Base-by-base conservation (phyloP, 2,797 vertebrate species). In the Ctenopoma multispine region DNA sequence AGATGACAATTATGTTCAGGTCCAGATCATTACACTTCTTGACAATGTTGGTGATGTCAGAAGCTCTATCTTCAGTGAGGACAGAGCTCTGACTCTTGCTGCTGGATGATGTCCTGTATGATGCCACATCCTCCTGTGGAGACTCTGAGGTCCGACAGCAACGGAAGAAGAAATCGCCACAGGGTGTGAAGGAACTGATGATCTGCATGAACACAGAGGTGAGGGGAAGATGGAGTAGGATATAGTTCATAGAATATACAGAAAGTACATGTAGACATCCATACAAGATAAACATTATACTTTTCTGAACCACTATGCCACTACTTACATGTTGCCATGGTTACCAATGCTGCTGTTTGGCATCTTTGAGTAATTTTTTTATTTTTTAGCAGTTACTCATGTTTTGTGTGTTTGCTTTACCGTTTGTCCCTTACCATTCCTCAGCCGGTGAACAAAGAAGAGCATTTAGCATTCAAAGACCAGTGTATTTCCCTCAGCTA, bases 161-260 rank as follows among this genome's bases (percentile, higher is more conserved):
- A 67, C 95, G 96, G 71, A 98, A 98, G 93, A 98, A 97, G 84
- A 99, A 99, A 85, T 99, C 98, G 78, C 96, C 96, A 89, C 97
- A 99, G 1, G 97, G 98, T 70, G 96, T 98, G 82, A 96, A 95
- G 51, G 98, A 96, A 86, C 97, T 98, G 91, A 99, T 80, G 84
- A 98, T 98, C 98, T 99, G 79, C 79, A 89, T 40, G 62, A 64
- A 20, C 17, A 1, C 21, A 57, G 17, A 58, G 14, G 44, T 41
- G 9, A 60, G 24, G 3, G 10, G 15, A 1, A 27, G 6, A 5
- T 9, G 40, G 9, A 38, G 20, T 7, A 10, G 14, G 29, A 20
- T 24, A 7, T 7, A 15, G 1, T 24, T 34, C 31, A 61, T 24
- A 43, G 27, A 54, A 43, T 11, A 44, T 8, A 43, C 1, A 17